Percentiles rank a stretch among this genome's conserved stretches.
phyloP scores from a whole-genome alignment of 2,888 invertebrate genomes.

The Gymnosoma rotundatum region DNA sequence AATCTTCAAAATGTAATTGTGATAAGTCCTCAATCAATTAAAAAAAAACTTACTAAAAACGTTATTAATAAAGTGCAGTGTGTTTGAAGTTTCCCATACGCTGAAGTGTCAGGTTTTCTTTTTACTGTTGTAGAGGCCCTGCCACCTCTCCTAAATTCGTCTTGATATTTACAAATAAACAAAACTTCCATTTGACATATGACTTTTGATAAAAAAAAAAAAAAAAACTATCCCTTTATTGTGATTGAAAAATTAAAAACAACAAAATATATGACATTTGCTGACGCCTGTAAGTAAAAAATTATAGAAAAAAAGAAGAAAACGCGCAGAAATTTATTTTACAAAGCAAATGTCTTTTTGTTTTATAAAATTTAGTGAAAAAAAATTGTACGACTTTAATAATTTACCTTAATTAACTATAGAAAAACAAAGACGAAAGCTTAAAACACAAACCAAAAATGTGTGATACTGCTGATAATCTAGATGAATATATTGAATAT shows the following conservation, averaged over 20 bases:
- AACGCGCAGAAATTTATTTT: conserved; percentile 49
- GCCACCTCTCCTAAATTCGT: too few species aligned
- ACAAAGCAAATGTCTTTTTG: neutral
- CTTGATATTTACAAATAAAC: conserved; percentile 2
- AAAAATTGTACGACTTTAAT: conserved; percentile 10
- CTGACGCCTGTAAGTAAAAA: conserved; percentile 57
- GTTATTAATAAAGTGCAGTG: too few species aligned
- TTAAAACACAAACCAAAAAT: conserved; percentile 45
- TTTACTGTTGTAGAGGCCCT: too few species aligned
- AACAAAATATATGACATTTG: conserved; percentile 47
- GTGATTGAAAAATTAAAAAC: conserved; percentile 35
- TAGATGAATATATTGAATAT: conserved; percentile 78
- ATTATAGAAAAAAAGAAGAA: conserved; percentile 24
- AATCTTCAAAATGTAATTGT: too few species aligned
- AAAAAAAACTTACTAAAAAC: too few species aligned
- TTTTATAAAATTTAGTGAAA: neutral
- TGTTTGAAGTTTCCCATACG: too few species aligned
- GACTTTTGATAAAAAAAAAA: neutral
- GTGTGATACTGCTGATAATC: conserved; percentile 72
- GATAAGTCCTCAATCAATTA: too few species aligned
- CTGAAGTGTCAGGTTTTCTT: too few species aligned
- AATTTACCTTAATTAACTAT: conserved; percentile 6
- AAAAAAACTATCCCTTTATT: neutral
- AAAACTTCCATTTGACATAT: neutral
- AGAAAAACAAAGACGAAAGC: too few species aligned